Evolutionary conservation across 2,888 invertebrate genomes (phyloP).

Genomic region (Alsophila aescularia): DNA sequence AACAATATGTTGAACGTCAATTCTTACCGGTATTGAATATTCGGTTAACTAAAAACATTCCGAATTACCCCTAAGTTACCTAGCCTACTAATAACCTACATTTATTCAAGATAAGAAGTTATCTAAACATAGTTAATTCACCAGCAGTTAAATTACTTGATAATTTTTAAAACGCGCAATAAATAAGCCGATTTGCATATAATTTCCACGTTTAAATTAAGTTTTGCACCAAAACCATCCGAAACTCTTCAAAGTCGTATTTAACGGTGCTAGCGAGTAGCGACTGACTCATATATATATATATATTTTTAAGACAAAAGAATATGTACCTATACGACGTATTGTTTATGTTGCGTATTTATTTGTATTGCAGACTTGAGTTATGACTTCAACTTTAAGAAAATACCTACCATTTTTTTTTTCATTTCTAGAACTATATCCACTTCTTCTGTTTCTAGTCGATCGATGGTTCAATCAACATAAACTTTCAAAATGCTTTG

Average conservation of each 20-base stretch:
- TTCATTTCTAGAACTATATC: too few species aligned
- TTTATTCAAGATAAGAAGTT: too few species aligned
- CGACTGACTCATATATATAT: slow-evolving; percentile 8
- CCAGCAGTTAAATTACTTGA: not conserved
- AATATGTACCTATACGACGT: not conserved
- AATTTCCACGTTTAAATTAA: slow-evolving; percentile 2
- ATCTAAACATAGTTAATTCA: not conserved
- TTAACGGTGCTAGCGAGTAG: not conserved
- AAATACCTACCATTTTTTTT: too few species aligned
- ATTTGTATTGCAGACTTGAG: not conserved
- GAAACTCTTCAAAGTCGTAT: slow-evolving; percentile 5
- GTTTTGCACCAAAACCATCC: slow-evolving; percentile 4
- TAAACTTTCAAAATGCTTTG: too few species aligned
- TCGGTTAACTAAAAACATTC: too few species aligned
- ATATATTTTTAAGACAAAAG: slow-evolving; percentile 4
- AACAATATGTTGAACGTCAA: too few species aligned
- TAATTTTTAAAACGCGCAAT: not conserved
- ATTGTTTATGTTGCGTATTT: not conserved
- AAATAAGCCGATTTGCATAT: slow-evolving; percentile 1
- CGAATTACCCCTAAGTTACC: too few species aligned
- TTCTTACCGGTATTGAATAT: too few species aligned
- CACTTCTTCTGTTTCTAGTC: too few species aligned
- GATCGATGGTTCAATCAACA: too few species aligned
- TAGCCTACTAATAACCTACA: too few species aligned
- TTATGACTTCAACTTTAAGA: not conserved